Evolutionary conservation across 2,888 invertebrate genomes (phyloP).

Genomic region (Tipula vernalis): DNA sequence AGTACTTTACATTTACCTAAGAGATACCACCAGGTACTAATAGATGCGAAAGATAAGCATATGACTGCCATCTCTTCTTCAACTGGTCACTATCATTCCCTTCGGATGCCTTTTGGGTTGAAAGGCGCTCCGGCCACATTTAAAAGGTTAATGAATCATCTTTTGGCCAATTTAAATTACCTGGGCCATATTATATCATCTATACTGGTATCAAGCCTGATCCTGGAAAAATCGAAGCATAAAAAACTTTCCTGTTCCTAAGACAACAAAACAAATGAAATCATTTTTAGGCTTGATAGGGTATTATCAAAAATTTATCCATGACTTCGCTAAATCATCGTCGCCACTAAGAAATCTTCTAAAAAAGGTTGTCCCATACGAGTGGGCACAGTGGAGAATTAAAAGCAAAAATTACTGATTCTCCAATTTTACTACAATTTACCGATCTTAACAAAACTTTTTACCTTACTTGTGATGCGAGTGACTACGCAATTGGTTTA

Average conservation of each 20-base stretch:
- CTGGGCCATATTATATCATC: no score
- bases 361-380: constrained; percentile 16
- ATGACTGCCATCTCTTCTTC: constrained; percentile 19
- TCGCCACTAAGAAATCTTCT: constrained; percentile 9
- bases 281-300: no score
- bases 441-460: constrained; percentile 25
- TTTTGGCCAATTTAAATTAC: constrained; percentile 19
- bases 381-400: constrained; percentile 14
- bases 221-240: no score
- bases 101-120: constrained; percentile 20
- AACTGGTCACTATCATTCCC: constrained; percentile 18
- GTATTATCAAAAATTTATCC: no score
- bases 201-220: no score
- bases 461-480: constrained; percentile 23
- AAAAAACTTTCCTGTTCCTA: no score
- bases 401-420: background rate
- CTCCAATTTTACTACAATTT: constrained; percentile 25
- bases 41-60: constrained; percentile 13
- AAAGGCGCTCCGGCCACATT: constrained; percentile 23
- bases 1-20: constrained; percentile 16
- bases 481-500: constrained; percentile 20
- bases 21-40: constrained; percentile 16
- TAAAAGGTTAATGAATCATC: constrained; percentile 23
- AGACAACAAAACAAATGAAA: no score
- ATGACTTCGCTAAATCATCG: no score